A percentile compares a stretch with the other conserved stretches of the same genome.
phyloP scores from a whole-genome alignment of 2,797 vertebrate genomes.

The Sylvia borin region DNA sequence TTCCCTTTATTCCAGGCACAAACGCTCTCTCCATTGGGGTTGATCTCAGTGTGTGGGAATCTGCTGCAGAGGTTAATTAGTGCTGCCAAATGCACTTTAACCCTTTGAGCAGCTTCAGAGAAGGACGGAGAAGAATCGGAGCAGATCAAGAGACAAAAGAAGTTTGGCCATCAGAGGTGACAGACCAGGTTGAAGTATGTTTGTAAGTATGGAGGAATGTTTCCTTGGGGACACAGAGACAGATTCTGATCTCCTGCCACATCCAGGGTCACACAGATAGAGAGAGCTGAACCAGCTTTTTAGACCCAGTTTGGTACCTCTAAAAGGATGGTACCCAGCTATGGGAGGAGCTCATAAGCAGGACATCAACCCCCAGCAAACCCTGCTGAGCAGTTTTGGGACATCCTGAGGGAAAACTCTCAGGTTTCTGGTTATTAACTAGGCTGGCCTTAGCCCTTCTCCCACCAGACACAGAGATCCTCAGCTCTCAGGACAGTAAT shows the following conservation, averaged over 20 bases:
- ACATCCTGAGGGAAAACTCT: neutral
- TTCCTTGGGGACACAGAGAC: fast-evolving
- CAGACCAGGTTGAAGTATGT: neutral
- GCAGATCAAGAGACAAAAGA: neutral
- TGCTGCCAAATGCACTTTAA: constrained; percentile 37
- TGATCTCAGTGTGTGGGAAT: constrained; percentile 60
- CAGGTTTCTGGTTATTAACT: neutral
- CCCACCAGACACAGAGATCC: neutral
- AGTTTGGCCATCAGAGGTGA: neutral
- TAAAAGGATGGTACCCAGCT: neutral
- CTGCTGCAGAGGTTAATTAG: constrained; percentile 56
- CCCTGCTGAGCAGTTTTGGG: neutral
- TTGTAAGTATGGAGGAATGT: neutral
- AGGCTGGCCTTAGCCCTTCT: neutral
- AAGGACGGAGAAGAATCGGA: neutral
- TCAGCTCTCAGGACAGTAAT: neutral
- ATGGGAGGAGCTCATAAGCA: neutral
- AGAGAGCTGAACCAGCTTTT: neutral
- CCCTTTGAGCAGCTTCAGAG: neutral
- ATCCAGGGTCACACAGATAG: neutral
- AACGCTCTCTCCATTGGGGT: neutral
- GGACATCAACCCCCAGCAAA: neutral
- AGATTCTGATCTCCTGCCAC: neutral
- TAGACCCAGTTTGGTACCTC: neutral
- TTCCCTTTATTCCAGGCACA: constrained; percentile 21